phyloP scores from a whole-genome alignment of 2,888 invertebrate genomes.

The Mactromeris polynyma region DNA sequence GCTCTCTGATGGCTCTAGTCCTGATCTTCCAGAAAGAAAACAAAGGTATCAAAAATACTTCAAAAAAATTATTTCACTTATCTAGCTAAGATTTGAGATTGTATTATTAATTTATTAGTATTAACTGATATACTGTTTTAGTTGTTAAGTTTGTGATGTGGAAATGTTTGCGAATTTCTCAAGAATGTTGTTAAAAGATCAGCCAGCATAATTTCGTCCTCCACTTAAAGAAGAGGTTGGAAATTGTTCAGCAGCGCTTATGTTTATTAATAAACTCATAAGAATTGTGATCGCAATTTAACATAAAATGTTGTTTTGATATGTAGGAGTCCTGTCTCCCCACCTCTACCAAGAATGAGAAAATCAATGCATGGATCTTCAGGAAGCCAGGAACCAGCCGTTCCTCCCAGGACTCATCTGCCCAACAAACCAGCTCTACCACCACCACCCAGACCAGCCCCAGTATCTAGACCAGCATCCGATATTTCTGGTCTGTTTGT shows the following conservation, averaged over 20 bases:
- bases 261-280: not conserved
- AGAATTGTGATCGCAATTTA: too few relatives aligned
- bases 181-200: too few relatives aligned
- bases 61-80: not conserved
- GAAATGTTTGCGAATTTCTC: too few relatives aligned
- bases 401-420: conserved; percentile 22
- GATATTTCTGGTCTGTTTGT: not conserved
- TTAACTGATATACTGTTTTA: too few relatives aligned
- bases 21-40: not conserved
- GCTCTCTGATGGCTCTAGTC: not conserved
- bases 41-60: not conserved
- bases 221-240: too few relatives aligned
- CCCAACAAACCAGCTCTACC: not conserved
- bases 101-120: too few relatives aligned
- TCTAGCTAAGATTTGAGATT: not conserved
- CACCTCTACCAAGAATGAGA: conserved; percentile 30
- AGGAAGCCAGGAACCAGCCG: conserved; percentile 32
- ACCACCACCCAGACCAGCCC: conserved; percentile 33
- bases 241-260: too few relatives aligned
- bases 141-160: too few relatives aligned
- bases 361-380: conserved; percentile 2
- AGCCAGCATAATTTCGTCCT: too few relatives aligned
- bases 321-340: not conserved
- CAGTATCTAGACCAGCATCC: not conserved
- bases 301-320: not conserved